phyloP scores from a whole-genome alignment of 2,888 invertebrate species.

The Plagiodera versicolora region DNA sequence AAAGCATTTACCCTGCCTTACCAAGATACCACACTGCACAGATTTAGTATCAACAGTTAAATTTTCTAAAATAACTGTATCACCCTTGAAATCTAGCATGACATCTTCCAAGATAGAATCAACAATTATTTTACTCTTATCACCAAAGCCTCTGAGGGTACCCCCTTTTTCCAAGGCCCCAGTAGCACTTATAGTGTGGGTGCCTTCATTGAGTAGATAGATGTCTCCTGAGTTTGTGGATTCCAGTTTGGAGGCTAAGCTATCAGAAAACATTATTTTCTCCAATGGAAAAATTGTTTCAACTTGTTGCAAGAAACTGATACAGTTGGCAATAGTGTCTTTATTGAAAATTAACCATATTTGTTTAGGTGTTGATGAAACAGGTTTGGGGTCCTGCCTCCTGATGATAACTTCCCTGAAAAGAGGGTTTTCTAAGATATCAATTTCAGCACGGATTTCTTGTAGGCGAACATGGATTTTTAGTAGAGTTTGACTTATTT shows the following conservation, averaged over 20 bases:
- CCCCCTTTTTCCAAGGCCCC: slow-evolving; percentile 60
- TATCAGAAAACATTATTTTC: slow-evolving; percentile 53
- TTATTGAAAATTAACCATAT: slow-evolving; percentile 57
- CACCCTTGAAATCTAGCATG: slow-evolving; percentile 59
- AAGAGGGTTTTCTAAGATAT: slow-evolving; percentile 62
- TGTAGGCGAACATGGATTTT: slow-evolving; percentile 60
- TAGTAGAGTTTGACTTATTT: slow-evolving; percentile 56
- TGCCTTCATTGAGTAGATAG: slow-evolving; percentile 57
- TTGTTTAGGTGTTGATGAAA: slow-evolving; percentile 32
- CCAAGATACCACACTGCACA: slow-evolving; percentile 55
- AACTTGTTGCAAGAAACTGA: slow-evolving; percentile 54
- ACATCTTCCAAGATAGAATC: slow-evolving; percentile 58
- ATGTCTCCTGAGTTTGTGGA: slow-evolving; percentile 54
- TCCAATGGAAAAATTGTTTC: slow-evolving; percentile 51
- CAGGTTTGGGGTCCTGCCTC: slow-evolving; percentile 32
- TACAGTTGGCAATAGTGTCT: slow-evolving; percentile 55
- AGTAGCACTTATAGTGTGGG: slow-evolving; percentile 56
- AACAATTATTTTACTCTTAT: slow-evolving; percentile 41
- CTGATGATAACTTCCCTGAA: slow-evolving; percentile 57
- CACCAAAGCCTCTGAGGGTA: slow-evolving; percentile 42
- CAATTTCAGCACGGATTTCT: slow-evolving; percentile 63
- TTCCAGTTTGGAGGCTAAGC: slow-evolving; percentile 53
- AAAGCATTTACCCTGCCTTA: slow-evolving; percentile 51
- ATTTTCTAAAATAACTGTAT: slow-evolving; percentile 58
- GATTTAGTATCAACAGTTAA: slow-evolving; percentile 58